Evolutionary conservation across 2,888 invertebrate genomes (phyloP), one percentile per base, ranked within the genome.

Genomic region (Ochlodes sylvanus): DNA sequence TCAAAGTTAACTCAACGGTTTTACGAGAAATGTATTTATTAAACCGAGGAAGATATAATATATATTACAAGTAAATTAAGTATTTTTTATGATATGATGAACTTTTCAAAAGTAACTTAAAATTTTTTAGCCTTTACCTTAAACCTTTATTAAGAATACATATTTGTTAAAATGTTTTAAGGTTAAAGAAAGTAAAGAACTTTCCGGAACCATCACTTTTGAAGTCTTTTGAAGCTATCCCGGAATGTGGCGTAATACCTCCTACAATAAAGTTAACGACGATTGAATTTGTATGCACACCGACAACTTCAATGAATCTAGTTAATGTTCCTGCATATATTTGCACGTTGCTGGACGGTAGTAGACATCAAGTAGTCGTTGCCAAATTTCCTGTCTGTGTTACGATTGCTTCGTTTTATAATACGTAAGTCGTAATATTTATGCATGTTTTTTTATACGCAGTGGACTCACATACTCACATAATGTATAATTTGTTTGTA

Each of bases 31-130:
- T 95, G 84, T 87, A 87, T 56, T 83, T 96, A 32, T 81, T 89
- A 19, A 96, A 95, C 83, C 86, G 92, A 27, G 95, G 95, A 54
- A 93, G 92, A 83, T 94, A 94, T 75, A 94, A 93, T 68, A 87
- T 95, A 68, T 90, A 89, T 79, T 95, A 85, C 76, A 90, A 88
- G 95, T 95, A 77, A 86, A 90, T 81, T 34, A 9, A 27, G 4
- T 27, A 34, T 27, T 4, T 27, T 27, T 27, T 27, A 5, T 27
- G 5, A 27, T 27, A 27, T 27, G 2, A 27, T 27, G 3, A 4
- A 27, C 27, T 27, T 27, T n/a, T n/a, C n/a, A n/a, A n/a, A n/a
- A n/a, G n/a, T n/a, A 42, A 14, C 7, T 41, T n/a, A 55, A 17
- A 55, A 17, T 19, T 14, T 56, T 44, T 34, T 44, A n/a, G n/a